These are phyloP conservation scores for Venusia cambrica DNA, from an alignment of 2,888 invertebrate species.

Conservation along the genomic window DNA sequence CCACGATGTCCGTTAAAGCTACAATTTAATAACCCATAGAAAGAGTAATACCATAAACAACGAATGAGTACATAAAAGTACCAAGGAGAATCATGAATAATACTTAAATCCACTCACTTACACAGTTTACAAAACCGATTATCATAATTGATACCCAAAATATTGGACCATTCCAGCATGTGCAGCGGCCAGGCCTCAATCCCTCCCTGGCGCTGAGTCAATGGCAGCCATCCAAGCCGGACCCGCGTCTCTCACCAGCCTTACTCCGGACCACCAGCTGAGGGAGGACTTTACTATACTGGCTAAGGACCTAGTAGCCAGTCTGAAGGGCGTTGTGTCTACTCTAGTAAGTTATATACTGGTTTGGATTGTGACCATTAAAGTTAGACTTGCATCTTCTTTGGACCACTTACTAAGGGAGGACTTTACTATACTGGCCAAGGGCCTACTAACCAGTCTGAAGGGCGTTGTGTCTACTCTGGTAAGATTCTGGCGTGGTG, in stretches of 20 bases:
- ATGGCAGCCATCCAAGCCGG: conserved; percentile 48
- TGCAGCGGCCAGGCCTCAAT: conserved; percentile 79
- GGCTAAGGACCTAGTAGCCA: conserved; percentile 85
- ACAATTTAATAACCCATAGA: too few relatives aligned
- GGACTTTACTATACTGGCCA: conserved; percentile 85
- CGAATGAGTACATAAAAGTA: too few relatives aligned
- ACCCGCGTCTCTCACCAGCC: conserved; percentile 61
- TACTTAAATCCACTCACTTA: too few relatives aligned
- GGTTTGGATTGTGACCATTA: conserved; percentile 50
- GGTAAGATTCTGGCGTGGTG: too few relatives aligned
- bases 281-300: conserved; percentile 85
- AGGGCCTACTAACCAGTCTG: conserved; percentile 84
- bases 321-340: conserved; percentile 83
- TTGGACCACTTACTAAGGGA: conserved; percentile 80
- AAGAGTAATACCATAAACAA: too few relatives aligned
- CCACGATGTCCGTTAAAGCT: too few relatives aligned
- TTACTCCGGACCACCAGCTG: conserved; percentile 76
- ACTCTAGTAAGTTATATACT: too few relatives aligned
- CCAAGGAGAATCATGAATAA: too few relatives aligned
- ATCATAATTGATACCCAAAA: too few relatives aligned
- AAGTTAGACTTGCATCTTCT: conserved; percentile 56
- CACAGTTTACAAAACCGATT: too few relatives aligned
- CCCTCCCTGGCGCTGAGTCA: conserved; percentile 76
- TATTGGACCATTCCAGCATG: conserved; percentile 66
- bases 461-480: conserved; percentile 67